phyloP scores from a whole-genome alignment of 2,113 vertebrate species.

The Oceanodroma tethys region DNA sequence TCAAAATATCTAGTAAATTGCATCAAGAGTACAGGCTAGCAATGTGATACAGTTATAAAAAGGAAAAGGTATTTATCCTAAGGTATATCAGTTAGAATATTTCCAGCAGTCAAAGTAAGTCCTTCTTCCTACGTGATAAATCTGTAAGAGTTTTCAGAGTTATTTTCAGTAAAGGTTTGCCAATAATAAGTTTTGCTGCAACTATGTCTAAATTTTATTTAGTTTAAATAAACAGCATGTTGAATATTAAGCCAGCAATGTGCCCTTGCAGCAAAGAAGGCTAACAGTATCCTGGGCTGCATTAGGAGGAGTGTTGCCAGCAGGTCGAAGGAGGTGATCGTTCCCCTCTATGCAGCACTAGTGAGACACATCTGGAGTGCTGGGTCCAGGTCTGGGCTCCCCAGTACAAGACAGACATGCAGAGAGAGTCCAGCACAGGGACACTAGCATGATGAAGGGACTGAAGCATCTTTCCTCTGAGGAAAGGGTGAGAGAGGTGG shows the following conservation, averaged over 20 bases:
- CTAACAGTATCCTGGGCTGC: background rate
- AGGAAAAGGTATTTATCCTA: background rate
- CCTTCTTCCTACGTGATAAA: background rate
- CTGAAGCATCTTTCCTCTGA: background rate
- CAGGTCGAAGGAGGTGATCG: background rate
- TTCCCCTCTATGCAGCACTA: background rate
- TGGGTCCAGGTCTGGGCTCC: background rate
- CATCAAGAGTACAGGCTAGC: background rate
- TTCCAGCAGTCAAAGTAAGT: background rate
- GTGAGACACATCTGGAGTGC: background rate
- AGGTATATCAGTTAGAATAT: background rate
- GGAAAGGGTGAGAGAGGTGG: background rate
- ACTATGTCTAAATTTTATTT: background rate
- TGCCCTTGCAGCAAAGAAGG: background rate
- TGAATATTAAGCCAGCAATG: background rate
- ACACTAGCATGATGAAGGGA: background rate
- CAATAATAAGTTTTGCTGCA: background rate
- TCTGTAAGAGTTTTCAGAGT: background rate
- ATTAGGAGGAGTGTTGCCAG: background rate
- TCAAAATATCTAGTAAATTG: background rate
- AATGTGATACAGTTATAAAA: background rate
- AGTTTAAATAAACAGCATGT: background rate
- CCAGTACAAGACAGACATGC: background rate
- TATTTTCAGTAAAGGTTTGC: background rate
- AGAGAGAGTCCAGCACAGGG: background rate